Evolutionary conservation across 2,888 invertebrate species (phyloP).

Genomic region (Stratiomys singularior): DNA sequence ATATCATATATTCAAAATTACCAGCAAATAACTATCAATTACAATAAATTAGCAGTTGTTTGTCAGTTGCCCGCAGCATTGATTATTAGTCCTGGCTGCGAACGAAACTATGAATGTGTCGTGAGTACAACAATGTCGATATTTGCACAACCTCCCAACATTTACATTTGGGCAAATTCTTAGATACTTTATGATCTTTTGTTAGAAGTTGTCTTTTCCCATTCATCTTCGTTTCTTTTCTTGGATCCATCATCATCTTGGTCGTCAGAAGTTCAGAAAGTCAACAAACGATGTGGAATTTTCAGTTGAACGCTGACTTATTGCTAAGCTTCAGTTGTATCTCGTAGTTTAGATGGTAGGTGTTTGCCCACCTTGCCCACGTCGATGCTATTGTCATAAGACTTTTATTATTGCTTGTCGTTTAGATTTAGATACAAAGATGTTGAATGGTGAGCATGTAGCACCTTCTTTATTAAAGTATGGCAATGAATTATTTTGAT

Average conservation of each 20-base stretch:
- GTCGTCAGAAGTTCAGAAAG: constrained; percentile 47
- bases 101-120: background rate
- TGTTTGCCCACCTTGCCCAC: constrained; percentile 18
- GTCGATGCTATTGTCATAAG: constrained; percentile 13
- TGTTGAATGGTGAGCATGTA: background rate
- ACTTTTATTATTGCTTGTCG: background rate
- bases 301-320: constrained; percentile 25
- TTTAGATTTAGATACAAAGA: background rate
- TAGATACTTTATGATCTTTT: background rate
- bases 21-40: constrained; percentile 30
- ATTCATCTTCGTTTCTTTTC: constrained; percentile 31
- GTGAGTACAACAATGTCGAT: background rate
- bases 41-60: constrained; percentile 27
- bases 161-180: constrained; percentile 11
- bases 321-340: constrained; percentile 1
- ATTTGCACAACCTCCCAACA: constrained; percentile 7
- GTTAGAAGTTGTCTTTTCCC: constrained; percentile 32
- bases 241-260: constrained; percentile 43
- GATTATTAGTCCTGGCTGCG: background rate
- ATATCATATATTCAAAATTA: background rate
- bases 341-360: constrained; percentile 3
- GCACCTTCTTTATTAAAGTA: background rate
- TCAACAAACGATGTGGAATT: constrained; percentile 51
- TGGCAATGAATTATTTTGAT: background rate
- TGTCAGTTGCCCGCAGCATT: background rate